A percentile compares a stretch with the other conserved stretches of the same genome.
phyloP scores from a whole-genome alignment of 1,140 invertebrate genomes.

The Bombus confusus region DNA sequence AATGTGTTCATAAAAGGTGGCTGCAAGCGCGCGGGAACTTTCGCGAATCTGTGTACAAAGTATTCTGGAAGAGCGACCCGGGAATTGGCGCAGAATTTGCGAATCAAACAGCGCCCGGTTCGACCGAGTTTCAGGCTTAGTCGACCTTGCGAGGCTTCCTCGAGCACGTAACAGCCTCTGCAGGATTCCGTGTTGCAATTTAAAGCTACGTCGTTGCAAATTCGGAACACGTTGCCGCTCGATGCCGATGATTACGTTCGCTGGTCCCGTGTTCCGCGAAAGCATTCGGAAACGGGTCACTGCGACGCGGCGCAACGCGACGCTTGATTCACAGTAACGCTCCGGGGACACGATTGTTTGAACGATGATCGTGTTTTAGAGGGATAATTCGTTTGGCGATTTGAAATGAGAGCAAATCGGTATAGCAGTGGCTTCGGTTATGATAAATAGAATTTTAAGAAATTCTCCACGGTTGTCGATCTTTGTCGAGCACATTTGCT shows the following conservation, averaged over 20 bases:
- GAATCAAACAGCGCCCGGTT: slow-evolving; percentile 6
- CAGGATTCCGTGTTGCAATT: slow-evolving; percentile 27
- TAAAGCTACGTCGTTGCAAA: slow-evolving; percentile 5
- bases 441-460: too few relatives aligned
- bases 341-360: background rate
- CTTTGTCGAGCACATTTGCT: too few relatives aligned
- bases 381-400: too few relatives aligned
- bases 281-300: slow-evolving; percentile 20
- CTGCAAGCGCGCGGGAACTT: background rate
- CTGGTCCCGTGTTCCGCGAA: background rate
- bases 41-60: background rate
- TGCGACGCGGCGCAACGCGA: background rate
- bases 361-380: background rate
- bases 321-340: background rate
- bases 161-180: slow-evolving; percentile 25
- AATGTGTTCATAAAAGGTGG: background rate
- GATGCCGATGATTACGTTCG: slow-evolving; percentile 21
- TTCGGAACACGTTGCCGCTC: slow-evolving; percentile 33
- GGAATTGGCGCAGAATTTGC: slow-evolving; percentile 33
- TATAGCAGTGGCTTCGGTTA: too few relatives aligned
- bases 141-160: slow-evolving; percentile 30
- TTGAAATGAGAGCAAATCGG: too few relatives aligned
- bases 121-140: slow-evolving; percentile 39
- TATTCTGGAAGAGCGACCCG: background rate
- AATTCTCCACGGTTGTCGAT: too few relatives aligned